Percentiles rank a stretch among this genome's conserved stretches.
These are phyloP conservation scores for Ptyas mucosa DNA, from an alignment of 2,113 vertebrate species.

Conservation along the genomic window DNA sequence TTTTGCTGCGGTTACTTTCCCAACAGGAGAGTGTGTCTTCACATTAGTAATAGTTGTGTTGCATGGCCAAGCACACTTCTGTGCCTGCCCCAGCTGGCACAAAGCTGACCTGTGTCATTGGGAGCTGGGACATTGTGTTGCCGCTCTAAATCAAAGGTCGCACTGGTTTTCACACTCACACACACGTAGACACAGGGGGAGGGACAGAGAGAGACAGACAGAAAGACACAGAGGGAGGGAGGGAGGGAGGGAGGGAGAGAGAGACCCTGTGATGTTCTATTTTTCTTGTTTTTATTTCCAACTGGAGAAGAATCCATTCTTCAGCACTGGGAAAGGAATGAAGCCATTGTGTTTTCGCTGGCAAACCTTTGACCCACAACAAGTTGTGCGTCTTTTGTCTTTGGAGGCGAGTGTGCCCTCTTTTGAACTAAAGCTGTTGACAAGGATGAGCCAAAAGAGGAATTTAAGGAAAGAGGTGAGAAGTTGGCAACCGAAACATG, in stretches of 20 bases:
- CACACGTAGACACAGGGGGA: too few species aligned
- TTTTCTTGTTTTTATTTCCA: conserved; percentile 11
- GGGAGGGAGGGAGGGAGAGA: too few species aligned
- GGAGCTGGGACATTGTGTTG: conserved; percentile 24
- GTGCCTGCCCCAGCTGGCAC: conserved; percentile 59
- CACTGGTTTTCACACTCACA: conserved; percentile 40
- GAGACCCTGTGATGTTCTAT: background rate
- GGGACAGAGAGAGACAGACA: too few species aligned
- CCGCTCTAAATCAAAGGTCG: conserved; percentile 16
- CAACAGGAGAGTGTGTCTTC: background rate
- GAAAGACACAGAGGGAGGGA: too few species aligned
- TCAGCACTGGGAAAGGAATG: conserved; percentile 39
- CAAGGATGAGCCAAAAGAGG: background rate
- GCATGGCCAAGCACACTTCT: conserved; percentile 9
- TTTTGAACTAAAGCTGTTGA: conserved; percentile 9
- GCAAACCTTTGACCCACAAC: conserved; percentile 6
- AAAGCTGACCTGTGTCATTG: background rate
- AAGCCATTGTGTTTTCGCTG: conserved; percentile 33
- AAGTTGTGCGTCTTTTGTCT: conserved; percentile 42
- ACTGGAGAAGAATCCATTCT: conserved; percentile 55
- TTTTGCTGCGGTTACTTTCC: conserved; percentile 23
- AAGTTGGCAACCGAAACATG: background rate
- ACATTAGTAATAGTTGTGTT: background rate
- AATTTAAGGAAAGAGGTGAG: background rate
- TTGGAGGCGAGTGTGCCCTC: background rate